Percentiles rank a stretch among this genome's conserved stretches.
Conservation (phyloP, 92 coral and sea anemone species). For the Pocillopora grandis region DNA sequence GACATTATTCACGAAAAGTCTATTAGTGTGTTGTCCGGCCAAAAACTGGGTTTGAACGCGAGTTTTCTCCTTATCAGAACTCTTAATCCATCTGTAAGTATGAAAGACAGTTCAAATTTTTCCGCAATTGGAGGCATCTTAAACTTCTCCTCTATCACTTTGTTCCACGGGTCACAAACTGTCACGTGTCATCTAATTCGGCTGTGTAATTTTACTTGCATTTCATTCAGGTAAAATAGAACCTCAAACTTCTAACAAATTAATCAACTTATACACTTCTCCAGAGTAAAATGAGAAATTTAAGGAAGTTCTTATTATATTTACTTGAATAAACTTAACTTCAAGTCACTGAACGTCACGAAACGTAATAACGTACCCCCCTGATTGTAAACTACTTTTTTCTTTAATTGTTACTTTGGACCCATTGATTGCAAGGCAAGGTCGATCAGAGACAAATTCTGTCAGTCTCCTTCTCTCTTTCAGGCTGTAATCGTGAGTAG, state of each 20-base stretch:
- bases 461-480: background rate
- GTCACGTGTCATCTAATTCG: slow-evolving; percentile 18
- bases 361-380: background rate
- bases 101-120: background rate
- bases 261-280: too few relatives aligned
- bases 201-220: too few relatives aligned
- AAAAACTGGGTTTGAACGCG: slow-evolving; percentile 38
- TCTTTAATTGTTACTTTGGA: background rate
- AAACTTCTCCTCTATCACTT: background rate
- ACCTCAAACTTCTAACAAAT: too few relatives aligned
- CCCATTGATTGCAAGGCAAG: background rate
- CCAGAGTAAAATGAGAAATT: too few relatives aligned
- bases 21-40: background rate
- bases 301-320: background rate
- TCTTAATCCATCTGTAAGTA: slow-evolving; percentile 21
- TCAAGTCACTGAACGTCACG: background rate
- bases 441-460: too few relatives aligned
- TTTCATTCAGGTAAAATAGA: background rate
- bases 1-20: background rate
- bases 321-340: background rate
- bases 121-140: too few relatives aligned
- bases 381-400: background rate
- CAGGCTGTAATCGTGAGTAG: background rate
- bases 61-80: slow-evolving; percentile 30
- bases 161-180: slow-evolving; percentile 13